phyloP scores from a whole-genome alignment of 1,140 invertebrate genomes.

The Anastrepha obliqua region DNA sequence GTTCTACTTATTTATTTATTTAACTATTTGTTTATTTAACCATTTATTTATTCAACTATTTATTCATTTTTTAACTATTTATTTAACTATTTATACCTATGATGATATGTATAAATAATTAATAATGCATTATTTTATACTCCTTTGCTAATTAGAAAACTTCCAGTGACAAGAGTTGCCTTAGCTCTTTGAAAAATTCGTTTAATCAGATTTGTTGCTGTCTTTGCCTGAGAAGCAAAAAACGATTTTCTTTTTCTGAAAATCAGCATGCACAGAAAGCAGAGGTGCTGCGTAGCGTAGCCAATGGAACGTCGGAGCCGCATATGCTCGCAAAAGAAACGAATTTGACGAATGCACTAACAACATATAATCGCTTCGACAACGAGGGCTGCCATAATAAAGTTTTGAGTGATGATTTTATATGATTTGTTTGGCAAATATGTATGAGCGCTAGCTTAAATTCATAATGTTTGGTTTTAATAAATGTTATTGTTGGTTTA shows the following conservation, averaged over 20 bases:
- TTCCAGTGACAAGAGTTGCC: neutral
- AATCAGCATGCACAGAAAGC: neutral
- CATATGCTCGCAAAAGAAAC: neutral
- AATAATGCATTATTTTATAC: too few relatives aligned
- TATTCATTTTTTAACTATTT: too few relatives aligned
- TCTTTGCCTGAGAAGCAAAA: neutral
- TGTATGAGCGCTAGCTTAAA: neutral
- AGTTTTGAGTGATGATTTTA: conserved; percentile 12
- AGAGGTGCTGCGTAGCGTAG: neutral
- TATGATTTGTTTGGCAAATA: neutral
- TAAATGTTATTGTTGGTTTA: neutral
- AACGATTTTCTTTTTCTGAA: neutral
- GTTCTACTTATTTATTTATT: too few relatives aligned
- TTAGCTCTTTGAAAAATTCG: neutral
- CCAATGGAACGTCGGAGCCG: neutral
- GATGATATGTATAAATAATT: too few relatives aligned
- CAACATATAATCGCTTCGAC: conserved; percentile 22
- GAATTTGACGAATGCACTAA: neutral
- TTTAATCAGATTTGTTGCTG: neutral
- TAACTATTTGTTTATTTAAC: too few relatives aligned
- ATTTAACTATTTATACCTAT: neutral
- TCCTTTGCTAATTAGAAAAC: neutral
- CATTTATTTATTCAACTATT: too few relatives aligned
- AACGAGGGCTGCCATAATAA: conserved; percentile 27
- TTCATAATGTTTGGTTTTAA: neutral